Evolutionary conservation across 2,888 invertebrate genomes (phyloP).

Genomic region (Acleris cristana): DNA sequence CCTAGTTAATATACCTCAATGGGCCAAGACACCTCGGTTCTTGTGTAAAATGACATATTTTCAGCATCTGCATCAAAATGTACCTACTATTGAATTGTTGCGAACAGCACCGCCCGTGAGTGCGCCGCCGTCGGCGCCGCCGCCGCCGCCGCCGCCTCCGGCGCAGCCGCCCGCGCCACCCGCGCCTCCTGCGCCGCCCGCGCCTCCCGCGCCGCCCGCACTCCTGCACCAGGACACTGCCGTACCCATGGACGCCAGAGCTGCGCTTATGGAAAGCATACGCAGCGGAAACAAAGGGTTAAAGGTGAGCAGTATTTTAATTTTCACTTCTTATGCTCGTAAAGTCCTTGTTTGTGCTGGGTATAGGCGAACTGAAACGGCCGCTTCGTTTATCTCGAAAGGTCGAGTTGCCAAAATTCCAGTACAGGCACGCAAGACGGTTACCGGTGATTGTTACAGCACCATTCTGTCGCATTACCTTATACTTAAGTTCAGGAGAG

Average conservation of each 20-base stretch:
- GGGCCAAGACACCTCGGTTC: too few relatives aligned
- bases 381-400: too few relatives aligned
- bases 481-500: too few relatives aligned
- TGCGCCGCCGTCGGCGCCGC: conserved; percentile 59
- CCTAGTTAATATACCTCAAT: too few relatives aligned
- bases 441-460: too few relatives aligned
- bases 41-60: too few relatives aligned
- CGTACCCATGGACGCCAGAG: conserved; percentile 80
- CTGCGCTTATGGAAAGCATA: conserved; percentile 94
- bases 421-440: too few relatives aligned
- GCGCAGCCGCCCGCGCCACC: conserved; percentile 68
- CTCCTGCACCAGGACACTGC: conserved; percentile 52
- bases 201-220: conserved; percentile 52
- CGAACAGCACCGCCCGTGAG: conserved; percentile 52
- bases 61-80: too few relatives aligned
- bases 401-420: too few relatives aligned
- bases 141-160: conserved; percentile 57
- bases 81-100: background rate
- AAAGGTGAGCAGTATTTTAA: conserved; percentile 71
- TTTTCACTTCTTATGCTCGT: background rate
- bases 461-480: too few relatives aligned
- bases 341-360: too few relatives aligned
- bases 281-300: conserved; percentile 89
- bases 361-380: too few relatives aligned
- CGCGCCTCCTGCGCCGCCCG: conserved; percentile 62